phyloP scores from a whole-genome alignment of 2,888 invertebrate genomes.

The Acheta domesticus region DNA sequence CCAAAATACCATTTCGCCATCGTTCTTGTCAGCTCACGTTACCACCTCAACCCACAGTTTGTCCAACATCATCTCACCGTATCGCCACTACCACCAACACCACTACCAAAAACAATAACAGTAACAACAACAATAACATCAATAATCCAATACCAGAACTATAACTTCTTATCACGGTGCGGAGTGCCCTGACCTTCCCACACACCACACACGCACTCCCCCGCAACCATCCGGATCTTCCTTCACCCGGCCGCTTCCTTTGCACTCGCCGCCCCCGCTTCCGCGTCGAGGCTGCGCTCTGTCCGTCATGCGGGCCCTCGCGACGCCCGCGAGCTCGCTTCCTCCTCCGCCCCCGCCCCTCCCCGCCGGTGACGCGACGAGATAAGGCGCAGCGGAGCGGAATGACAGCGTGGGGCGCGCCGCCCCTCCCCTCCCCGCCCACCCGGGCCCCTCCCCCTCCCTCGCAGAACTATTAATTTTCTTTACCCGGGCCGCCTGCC shows the following conservation, averaged over 20 bases:
- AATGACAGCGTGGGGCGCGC: conserved; percentile 18
- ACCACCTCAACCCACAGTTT: too few relatives aligned
- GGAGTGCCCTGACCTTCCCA: background rate
- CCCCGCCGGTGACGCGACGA: background rate
- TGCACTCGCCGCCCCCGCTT: background rate
- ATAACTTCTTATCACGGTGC: too few relatives aligned
- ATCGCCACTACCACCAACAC: too few relatives aligned
- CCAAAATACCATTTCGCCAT: too few relatives aligned
- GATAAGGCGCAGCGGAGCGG: background rate
- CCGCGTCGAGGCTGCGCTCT: background rate
- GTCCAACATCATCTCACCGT: too few relatives aligned
- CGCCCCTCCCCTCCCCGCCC: background rate
- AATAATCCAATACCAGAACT: too few relatives aligned
- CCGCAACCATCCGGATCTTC: background rate
- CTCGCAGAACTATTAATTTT: conserved; percentile 10
- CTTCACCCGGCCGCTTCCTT: background rate
- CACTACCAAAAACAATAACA: too few relatives aligned
- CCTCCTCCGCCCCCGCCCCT: background rate
- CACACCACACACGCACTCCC: background rate
- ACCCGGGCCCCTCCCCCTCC: background rate
- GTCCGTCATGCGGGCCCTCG: background rate
- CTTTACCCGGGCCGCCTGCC: background rate
- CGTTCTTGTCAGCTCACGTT: too few relatives aligned
- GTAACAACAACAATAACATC: too few relatives aligned
- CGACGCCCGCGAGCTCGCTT: background rate